These are phyloP conservation scores for Oncorhynchus keta DNA, from an alignment of 2,113 vertebrate genomes.

Conservation along the genomic window DNA sequence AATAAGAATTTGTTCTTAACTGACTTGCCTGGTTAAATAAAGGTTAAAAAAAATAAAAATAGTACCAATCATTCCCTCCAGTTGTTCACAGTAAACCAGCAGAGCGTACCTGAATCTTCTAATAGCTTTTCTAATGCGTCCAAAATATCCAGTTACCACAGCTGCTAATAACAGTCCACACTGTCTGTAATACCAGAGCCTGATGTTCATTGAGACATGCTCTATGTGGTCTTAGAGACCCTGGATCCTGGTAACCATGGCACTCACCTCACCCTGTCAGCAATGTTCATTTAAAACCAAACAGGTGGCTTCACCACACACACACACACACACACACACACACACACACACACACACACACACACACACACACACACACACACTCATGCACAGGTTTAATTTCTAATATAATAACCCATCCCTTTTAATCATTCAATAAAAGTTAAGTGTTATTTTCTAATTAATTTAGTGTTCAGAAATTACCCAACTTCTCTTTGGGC, in stretches of 20 bases:
- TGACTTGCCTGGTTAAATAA: too few relatives aligned
- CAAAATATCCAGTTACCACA: not conserved
- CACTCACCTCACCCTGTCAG: not conserved
- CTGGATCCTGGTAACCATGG: not conserved
- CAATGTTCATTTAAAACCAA: not conserved
- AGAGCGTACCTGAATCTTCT: not conserved
- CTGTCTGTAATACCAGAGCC: constrained; percentile 2
- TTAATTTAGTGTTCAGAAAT: too few relatives aligned
- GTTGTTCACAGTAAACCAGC: not conserved
- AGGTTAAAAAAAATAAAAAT: too few relatives aligned
- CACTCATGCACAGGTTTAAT: too few relatives aligned
- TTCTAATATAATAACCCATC: too few relatives aligned
- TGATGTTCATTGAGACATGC: not conserved
- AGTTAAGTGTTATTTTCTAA: not conserved
- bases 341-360: not conserved
- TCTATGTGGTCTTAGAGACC: not conserved
- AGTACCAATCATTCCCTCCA: not conserved
- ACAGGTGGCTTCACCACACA: not conserved
- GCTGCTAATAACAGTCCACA: not conserved
- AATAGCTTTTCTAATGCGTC: not conserved
- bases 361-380: not conserved
- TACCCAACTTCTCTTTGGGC: too few relatives aligned
- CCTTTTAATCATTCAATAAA: too few relatives aligned
- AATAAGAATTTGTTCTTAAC: too few relatives aligned
- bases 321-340: not conserved